Base-by-base conservation (phyloP, 1,140 invertebrate genomes). In the Saccostrea glomerata region DNA sequence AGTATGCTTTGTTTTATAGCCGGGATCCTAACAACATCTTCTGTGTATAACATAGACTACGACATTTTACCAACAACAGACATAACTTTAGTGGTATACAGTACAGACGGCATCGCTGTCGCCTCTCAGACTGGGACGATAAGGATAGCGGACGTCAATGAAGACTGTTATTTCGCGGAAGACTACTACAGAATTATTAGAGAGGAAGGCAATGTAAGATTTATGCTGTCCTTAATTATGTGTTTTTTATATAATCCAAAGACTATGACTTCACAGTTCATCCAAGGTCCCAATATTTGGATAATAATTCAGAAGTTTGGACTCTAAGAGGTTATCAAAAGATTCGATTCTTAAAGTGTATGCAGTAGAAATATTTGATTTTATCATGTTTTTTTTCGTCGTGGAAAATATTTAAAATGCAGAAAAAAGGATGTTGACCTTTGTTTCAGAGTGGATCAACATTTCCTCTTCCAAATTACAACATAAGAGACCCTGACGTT, bases 381-480 rank as follows among this genome's bases (percentile, higher is more conserved):
- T 47, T 47, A 47, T 47, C 47, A 47, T 7, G 9, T 47, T 6
- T 47, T 47, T 7, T 47, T 47, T 47, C 47, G 9, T 47, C 47
- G 1, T 47, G 9, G 6, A 47, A 47, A 47, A 47, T 9, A 47
- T 5, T 2, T 47, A 63, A 63, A 20, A 17, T 20, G 58, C 17
- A 7, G 6, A 12, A 13, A 60, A 20, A 63, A 63, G 17, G 17
- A n/a, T 17, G n/a, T 20, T 63, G 2, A 17, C 17, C 15, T 63
- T 5, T 63, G 15, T 63, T 63, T 63, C 7, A 86, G 86, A 58
- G 23, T 7, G n/a, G 70, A 36, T 17, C 20, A 6, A 12, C 30
- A 60, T 86, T 82, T 86, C 86, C 86, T 13, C 36, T 86, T 13
- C 55, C 86, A 56, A 17, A 77, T 4, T 86, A 86, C 54, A 82